Evolutionary conservation across 1,140 invertebrate genomes (phyloP).

Genomic region (Drosophila persimilis): DNA sequence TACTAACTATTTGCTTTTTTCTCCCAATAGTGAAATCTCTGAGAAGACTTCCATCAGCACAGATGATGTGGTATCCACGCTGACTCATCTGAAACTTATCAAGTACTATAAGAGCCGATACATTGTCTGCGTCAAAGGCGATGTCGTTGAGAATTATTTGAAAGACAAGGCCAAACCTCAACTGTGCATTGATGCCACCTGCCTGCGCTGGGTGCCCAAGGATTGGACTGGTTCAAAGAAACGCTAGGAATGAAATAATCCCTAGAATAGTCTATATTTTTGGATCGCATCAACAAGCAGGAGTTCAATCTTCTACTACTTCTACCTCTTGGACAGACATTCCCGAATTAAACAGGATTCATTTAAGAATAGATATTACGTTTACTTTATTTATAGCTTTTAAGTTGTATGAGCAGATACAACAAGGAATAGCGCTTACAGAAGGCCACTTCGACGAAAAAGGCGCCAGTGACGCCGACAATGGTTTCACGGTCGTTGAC

Average conservation of each 20-base stretch:
- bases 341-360: too few relatives aligned
- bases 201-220: conserved; percentile 98
- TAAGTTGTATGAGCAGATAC: too few relatives aligned
- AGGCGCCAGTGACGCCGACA: too few relatives aligned
- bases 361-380: too few relatives aligned
- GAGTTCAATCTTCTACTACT: too few relatives aligned
- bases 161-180: conserved; percentile 93
- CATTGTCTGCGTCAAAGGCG: conserved; percentile 96
- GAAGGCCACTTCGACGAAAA: conserved; percentile 76
- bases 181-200: conserved; percentile 97
- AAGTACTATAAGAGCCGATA: conserved; percentile 99
- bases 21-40: conserved; percentile 92
- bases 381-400: too few relatives aligned
- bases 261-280: too few relatives aligned
- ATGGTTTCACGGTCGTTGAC: too few relatives aligned
- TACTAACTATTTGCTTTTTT: neutral
- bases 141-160: conserved; percentile 94
- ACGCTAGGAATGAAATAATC: too few relatives aligned
- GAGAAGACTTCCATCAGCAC: conserved; percentile 99
- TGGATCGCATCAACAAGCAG: too few relatives aligned
- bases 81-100: conserved; percentile 98
- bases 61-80: conserved; percentile 98
- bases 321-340: too few relatives aligned
- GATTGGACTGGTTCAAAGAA: conserved; percentile 88
- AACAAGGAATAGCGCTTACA: too few relatives aligned